Evolutionary conservation across 2,797 vertebrate species (phyloP), one percentile per base, ranked within the genome.

Genomic region (Malacoctenus gilli): DNA sequence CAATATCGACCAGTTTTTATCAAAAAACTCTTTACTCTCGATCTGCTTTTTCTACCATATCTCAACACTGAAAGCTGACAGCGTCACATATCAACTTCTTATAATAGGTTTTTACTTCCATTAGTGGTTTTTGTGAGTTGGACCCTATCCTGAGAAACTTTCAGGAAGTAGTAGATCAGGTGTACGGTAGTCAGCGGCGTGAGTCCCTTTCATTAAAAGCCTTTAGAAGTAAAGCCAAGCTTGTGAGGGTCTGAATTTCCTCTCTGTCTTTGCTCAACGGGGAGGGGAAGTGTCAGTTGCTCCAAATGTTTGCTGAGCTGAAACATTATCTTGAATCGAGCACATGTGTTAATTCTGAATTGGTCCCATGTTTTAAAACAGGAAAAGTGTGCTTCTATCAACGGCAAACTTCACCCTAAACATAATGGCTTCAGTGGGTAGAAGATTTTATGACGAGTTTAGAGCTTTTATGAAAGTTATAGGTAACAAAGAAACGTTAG

Each of bases 291-390:
- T 83, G 79, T 88, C 75, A 71, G 65, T 79, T 78, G 69, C 76
- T 78, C 50, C 68, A 51, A 47, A 73, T 81, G 63, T 85, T 86
- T 77, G 61, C 72, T 54, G 77, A 78, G 60, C 59, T 77, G 77
- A 87, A 89, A 89, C 79, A 60, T 85, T 79, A 87, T 85, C 84
- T 86, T 61, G 55, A 80, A 78, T 81, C 75, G 73, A 59, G 71
- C 68, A 42, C 72, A 67, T 78, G 71, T 77, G 73, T 80, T 85
- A 77, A 86, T 85, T 84, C 51, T 66, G 48, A 82, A 80, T 56
- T 43, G 35, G 60, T 61, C 59, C 46, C 18, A 47, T 74, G 59
- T 80, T 68, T 75, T 63, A 23, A n/a, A 42, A 46, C 47, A 54
- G 43, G 59, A 15, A 22, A 13, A 32, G 21, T 56, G 22, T 48